Evolutionary conservation across 2,888 invertebrate genomes (phyloP), one percentile per base, ranked within the genome.

Genomic region (Zele albiditarsus): DNA sequence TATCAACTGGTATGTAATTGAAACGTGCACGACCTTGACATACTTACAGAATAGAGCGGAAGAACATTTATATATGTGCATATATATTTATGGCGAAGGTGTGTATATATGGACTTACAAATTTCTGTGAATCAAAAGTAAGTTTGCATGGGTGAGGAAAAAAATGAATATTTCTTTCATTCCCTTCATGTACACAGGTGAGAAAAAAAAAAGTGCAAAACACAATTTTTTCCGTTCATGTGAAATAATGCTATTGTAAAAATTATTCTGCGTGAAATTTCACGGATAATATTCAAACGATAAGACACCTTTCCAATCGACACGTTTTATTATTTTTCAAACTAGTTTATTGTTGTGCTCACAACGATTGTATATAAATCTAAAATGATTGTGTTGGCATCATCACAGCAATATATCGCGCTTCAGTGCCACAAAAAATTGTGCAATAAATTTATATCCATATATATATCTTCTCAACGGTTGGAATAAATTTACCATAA

Each of bases 21-120:
- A 69, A 69, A 62, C 33, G 38, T 33, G 33, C 53, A 74, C 74
- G 74, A 65, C 74, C 74, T 74, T 74, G 74, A 63, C 69, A 74
- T 38, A 74, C 63, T 69, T 74, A 53, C 8, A 10, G 42, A 60
- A 60, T 62, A n/a, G 49, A 63, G 62, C 25, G 38, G 38, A 38
- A 28, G 57, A 63, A 27, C 33, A 46, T 57, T 23, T 27, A 27
- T 60, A 27, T 60, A 20, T 53, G n/a, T 53, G 10, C 12, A 2
- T 38, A 31, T 31, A 31, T 31, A 4, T 6, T 38, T 38, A 38
- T 38, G 38, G 38, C 38, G 38, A 38, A 38, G 38, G 8, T 38
- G 10, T 38, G 10, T 12, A 38, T 12, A 38, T 6, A 31, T 31
- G 6, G 31, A 31, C 31, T 31, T n/a, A n/a, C 31, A 31, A 31